Conservation (phyloP, 1,140 invertebrate genomes). For the Temnothorax longispinosus region DNA sequence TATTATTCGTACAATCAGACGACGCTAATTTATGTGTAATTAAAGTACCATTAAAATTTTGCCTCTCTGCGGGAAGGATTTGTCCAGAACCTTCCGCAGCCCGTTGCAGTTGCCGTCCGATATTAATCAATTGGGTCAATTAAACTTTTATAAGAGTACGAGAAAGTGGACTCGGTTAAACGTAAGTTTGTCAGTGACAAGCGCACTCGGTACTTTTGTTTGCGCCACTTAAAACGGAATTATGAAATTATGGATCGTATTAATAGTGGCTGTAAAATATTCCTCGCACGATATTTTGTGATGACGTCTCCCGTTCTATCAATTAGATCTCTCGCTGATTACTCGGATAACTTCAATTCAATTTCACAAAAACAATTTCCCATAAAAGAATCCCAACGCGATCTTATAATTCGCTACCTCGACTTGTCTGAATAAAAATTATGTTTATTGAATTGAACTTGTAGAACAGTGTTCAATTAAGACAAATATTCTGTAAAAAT, state of each 20-base stretch:
- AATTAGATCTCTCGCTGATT: background rate
- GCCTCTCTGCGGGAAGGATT: background rate
- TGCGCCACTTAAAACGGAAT: constrained; percentile 14
- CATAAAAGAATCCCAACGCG: background rate
- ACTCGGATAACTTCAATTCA: background rate
- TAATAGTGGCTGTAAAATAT: constrained; percentile 24
- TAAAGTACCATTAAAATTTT: constrained; percentile 22
- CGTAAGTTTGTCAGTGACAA: constrained; percentile 28
- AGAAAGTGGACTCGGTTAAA: constrained; percentile 11
- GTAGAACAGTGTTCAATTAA: background rate
- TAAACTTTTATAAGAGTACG: constrained; percentile 46
- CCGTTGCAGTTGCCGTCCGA: background rate
- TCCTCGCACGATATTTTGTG: background rate
- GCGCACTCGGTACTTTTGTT: constrained; percentile 27
- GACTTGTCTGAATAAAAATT: background rate
- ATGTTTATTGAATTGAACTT: background rate
- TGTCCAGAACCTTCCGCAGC: background rate
- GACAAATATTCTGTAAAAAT: background rate
- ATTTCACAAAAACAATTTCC: background rate
- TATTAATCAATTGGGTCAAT: constrained; percentile 52
- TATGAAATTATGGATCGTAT: constrained; percentile 39
- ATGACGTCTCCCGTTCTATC: background rate
- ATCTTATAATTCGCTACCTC: background rate
- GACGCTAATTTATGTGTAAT: constrained; percentile 42
- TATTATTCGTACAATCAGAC: constrained; percentile 26